Percentiles rank a stretch among this genome's conserved stretches.
phyloP scores from a whole-genome alignment of 2,113 vertebrate genomes.

The Emydocephalus ijimae region DNA sequence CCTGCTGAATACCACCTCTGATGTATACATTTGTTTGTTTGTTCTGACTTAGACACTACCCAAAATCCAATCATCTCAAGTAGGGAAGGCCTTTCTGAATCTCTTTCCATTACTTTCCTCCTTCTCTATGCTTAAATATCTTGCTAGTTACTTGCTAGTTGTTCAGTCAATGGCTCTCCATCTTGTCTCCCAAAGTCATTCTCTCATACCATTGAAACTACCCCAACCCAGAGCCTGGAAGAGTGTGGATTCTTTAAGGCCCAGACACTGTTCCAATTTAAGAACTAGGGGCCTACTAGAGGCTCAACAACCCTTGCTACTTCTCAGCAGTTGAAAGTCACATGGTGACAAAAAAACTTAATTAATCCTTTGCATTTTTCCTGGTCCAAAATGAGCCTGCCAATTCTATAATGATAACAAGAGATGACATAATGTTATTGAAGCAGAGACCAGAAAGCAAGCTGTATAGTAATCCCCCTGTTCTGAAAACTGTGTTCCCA shows the following conservation, averaged over 20 bases:
- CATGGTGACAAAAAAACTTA: background rate
- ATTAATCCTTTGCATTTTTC: background rate
- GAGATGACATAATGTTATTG: background rate
- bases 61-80: background rate
- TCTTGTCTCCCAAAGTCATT: background rate
- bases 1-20: no score
- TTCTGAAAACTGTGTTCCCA: background rate
- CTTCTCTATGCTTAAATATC: background rate
- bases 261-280: background rate
- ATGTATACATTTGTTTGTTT: background rate
- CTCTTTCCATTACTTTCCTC: background rate
- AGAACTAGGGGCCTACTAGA: background rate
- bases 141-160: background rate
- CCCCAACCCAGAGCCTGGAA: background rate
- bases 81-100: background rate
- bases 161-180: background rate
- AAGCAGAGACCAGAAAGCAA: background rate
- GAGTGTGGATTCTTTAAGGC: background rate
- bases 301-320: background rate
- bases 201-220: background rate
- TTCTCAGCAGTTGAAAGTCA: background rate
- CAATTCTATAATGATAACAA: background rate
- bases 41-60: no score
- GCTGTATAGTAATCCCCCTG: background rate
- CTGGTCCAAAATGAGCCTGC: background rate